Evolutionary conservation across 2,113 vertebrate genomes (phyloP).

Genomic region (Strix uralensis): DNA sequence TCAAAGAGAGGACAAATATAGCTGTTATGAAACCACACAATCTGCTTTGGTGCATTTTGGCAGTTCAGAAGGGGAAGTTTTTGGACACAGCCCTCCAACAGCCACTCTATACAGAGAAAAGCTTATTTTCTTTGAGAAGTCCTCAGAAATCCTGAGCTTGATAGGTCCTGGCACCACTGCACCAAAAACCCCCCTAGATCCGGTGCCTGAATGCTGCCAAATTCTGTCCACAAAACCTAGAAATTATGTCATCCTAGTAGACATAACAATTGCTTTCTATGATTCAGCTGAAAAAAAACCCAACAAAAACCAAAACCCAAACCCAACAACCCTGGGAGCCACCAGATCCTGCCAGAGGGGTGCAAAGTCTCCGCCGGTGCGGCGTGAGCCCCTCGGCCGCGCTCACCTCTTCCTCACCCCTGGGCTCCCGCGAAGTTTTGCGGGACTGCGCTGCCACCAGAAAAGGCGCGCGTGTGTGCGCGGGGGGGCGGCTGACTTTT

Average conservation of each 20-base stretch:
- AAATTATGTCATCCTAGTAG: constrained; percentile 11
- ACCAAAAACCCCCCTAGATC: neutral
- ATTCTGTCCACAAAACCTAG: constrained; percentile 6
- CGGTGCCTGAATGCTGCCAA: neutral
- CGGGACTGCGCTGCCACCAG: neutral
- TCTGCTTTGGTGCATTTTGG: neutral
- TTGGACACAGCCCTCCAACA: neutral
- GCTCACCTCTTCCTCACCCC: neutral
- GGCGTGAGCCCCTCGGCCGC: neutral
- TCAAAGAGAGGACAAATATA: neutral
- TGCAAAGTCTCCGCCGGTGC: neutral
- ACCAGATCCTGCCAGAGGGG: neutral
- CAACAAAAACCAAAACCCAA: neutral
- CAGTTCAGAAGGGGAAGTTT: neutral
- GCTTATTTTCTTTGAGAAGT: neutral
- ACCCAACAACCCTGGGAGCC: neutral
- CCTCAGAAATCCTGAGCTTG: neutral
- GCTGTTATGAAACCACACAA: neutral
- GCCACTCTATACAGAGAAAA: neutral
- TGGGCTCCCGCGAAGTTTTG: neutral
- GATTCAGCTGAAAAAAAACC: neutral
- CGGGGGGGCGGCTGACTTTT: neutral
- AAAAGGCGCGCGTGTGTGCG: neutral
- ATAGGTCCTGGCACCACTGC: neutral
- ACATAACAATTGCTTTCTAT: constrained; percentile 40